Evolutionary conservation across 2,888 invertebrate genomes (phyloP), one percentile per base, ranked within the genome.

Genomic region (Nycteola revayana): DNA sequence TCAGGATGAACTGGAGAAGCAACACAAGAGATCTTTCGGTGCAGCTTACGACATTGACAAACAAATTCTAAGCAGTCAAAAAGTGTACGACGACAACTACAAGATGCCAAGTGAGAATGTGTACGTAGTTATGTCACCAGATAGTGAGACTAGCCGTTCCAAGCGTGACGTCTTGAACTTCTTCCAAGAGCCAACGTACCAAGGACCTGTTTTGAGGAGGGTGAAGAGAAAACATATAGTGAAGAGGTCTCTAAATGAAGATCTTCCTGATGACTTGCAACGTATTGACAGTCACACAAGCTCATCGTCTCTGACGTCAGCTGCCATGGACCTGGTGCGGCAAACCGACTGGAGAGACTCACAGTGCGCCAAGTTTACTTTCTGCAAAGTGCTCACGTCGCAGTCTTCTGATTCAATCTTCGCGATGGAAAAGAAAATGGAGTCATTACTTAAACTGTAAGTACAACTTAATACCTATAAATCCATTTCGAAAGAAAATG

Each of bases 391-490:
- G 25, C 92, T 95, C 89, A 82, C 93, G 23, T 89, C 91, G 37
- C 93, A 94, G 56, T 85, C 92, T 30, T 90, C 92, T 1, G 94
- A 95, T 65, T 92, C 94, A 14, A 81, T 93, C 42, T 90, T 92
- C 49, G 85, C 93, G 25, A 94, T 94, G 94, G 94, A 95, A 81
- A 95, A 95, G 83, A 94, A 93, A 72, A 94, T 95, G 93, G 91
- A 92, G 60, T 91, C 92, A 28, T 87, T 94, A 60, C 78, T 94
- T 33, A 90, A 91, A 70, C 90, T 92, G 95, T 95, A 83, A 94
- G 94, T 93, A 75, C 8, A 7, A 9, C 7, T 44, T n/a, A n/a
- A 14, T 14, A 14, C 5, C 14, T 32, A 32, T 11, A 24, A 11
- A 23, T 22, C n/a, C n/a, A n/a, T n/a, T n/a, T n/a, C n/a, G n/a